These are phyloP conservation scores for Fopius arisanus DNA, from an alignment of 1,140 invertebrate species.

Conservation along the genomic window DNA sequence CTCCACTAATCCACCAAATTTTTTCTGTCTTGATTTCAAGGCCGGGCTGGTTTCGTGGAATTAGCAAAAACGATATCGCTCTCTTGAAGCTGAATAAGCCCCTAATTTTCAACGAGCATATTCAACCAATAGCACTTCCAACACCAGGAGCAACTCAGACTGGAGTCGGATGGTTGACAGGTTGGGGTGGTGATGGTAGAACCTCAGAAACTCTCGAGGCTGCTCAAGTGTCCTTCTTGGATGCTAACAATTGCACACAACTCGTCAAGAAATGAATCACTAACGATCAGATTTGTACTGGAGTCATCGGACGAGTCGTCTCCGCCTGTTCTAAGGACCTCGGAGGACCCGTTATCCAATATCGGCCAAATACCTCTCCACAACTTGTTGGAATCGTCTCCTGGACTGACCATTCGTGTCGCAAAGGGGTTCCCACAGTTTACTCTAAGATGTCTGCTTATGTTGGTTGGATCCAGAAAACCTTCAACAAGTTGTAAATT, in stretches of 20 bases:
- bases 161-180: slow-evolving; percentile 58
- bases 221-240: slow-evolving; percentile 42
- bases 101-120: slow-evolving; percentile 63
- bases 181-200: slow-evolving; percentile 60
- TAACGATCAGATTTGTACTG: slow-evolving; percentile 21
- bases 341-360: slow-evolving; percentile 57
- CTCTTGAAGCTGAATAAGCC: slow-evolving; percentile 67
- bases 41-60: slow-evolving; percentile 34
- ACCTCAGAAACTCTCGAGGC: slow-evolving; percentile 42
- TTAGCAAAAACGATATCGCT: slow-evolving; percentile 70
- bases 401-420: slow-evolving; percentile 62
- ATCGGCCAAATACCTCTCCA: slow-evolving; percentile 30
- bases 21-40: slow-evolving; percentile 40
- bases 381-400: slow-evolving; percentile 59
- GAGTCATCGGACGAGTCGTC: neutral
- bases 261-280: neutral
- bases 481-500: too few species aligned
- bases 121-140: slow-evolving; percentile 65
- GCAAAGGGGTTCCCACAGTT: slow-evolving; percentile 45
- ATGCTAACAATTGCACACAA: neutral
- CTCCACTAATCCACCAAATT: neutral
- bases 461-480: slow-evolving; percentile 46
- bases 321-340: slow-evolving; percentile 69
- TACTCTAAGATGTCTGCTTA: slow-evolving; percentile 54
- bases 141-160: slow-evolving; percentile 44